phyloP scores from a whole-genome alignment of 1,140 invertebrate genomes.

The Aphidius ervi region DNA sequence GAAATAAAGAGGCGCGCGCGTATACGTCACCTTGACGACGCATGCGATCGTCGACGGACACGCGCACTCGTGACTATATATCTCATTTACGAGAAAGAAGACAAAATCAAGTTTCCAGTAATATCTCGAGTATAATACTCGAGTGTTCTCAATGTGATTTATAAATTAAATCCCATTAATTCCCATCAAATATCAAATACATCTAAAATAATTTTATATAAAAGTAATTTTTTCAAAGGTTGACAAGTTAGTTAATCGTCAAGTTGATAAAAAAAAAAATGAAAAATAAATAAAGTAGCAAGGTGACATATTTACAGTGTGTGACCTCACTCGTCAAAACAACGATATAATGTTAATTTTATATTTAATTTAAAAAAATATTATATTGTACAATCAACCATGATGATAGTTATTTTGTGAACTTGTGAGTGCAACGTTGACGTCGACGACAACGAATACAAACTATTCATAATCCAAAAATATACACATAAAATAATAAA shows the following conservation, averaged over 20 bases:
- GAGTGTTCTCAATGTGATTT: conserved; percentile 7
- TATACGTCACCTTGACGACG: conserved; percentile 16
- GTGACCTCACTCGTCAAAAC: too few relatives aligned
- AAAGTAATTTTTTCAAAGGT: background rate
- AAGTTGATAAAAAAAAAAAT: too few relatives aligned
- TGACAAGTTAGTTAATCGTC: background rate
- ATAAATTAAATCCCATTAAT: too few relatives aligned
- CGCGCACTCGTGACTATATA: background rate
- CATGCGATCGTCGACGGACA: conserved; percentile 18
- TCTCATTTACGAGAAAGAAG: conserved; percentile 3
- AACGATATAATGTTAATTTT: too few relatives aligned
- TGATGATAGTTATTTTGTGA: too few relatives aligned
- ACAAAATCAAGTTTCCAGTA: conserved; percentile 8
- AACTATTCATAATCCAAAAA: background rate
- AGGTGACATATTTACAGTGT: too few relatives aligned
- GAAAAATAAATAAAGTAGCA: too few relatives aligned
- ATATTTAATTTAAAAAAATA: too few relatives aligned
- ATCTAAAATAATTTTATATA: background rate
- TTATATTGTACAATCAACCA: too few relatives aligned
- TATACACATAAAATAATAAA: background rate
- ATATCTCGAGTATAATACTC: conserved; percentile 4
- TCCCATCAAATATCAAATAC: background rate
- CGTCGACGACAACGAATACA: too few relatives aligned
- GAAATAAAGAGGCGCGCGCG: too few relatives aligned
- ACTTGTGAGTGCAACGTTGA: too few relatives aligned